Evolutionary conservation across 2,888 invertebrate genomes (phyloP), one percentile per base, ranked within the genome.

Genomic region (Apotomis betuletana): DNA sequence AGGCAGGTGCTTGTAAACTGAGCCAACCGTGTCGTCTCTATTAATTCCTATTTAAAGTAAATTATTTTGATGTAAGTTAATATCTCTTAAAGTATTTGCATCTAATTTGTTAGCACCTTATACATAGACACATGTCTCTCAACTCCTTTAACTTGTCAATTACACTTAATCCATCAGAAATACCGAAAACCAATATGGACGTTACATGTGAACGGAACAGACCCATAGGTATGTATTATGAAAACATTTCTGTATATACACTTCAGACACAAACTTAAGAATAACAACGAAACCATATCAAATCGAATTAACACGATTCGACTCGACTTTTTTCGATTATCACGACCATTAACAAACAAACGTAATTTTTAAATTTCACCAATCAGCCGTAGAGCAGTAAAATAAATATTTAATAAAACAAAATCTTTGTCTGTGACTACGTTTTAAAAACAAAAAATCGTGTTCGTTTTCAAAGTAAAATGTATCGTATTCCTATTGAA

Each of bases 321-420:
- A 46, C 15, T 46, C 5, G 15, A 12, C 9, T 44, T 46, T 60
- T 9, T 46, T 60, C 38, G 38, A 55, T 64, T 64, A 44, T 12
- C 15, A 13, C n/a, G n/a, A 13, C 46, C 61, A 12, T 52, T n/a
- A 54, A 36, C 52, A 54, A 13, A 60, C 4, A 12, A n/a, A 5
- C 4, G 12, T 36, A 9, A 27, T 9, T 58, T 58, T 58, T 44
- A 44, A 12, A 27, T 60, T 8, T 15, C 44, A 3, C 13, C 4
- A 70, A 65, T 60, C 60, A n/a, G 52, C 59, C 38, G 46, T 12
- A 1, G 36, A 54, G 54, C 59, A 55, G 54, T 51, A 13, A 54
- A 60, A 59, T 27, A 36, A 54, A 65, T 65, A 70, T 70, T 69
- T 60, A 6, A 9, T 15, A 36, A 46, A 54, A 49, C 36, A 3